Percentiles rank a stretch among this genome's conserved stretches.
Evolutionary conservation across 1,140 invertebrate species (phyloP).

Genomic region (Latrodectus geometricus): DNA sequence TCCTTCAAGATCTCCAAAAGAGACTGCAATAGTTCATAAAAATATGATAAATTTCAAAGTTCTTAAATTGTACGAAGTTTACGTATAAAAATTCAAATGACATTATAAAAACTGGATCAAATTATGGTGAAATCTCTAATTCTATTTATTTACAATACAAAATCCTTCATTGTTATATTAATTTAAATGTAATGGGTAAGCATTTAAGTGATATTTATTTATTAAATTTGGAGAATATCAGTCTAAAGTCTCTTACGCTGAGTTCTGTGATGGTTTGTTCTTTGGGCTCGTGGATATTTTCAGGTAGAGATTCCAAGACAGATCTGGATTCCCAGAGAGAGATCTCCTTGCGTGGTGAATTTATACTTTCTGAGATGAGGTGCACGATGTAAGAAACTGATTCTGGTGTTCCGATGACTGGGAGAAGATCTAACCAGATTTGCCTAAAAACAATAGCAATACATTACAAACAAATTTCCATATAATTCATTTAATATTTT

Average conservation of each 20-base stretch:
- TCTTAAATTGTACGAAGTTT: neutral
- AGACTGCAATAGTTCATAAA: neutral
- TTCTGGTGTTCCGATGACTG: constrained; percentile 34
- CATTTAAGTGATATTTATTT: too few species aligned
- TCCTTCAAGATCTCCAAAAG: neutral
- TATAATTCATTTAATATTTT: neutral
- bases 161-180: neutral
- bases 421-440: constrained; percentile 51
- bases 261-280: neutral
- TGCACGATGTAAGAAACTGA: constrained; percentile 37
- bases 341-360: neutral
- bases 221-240: too few species aligned
- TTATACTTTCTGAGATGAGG: constrained; percentile 32
- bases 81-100: neutral
- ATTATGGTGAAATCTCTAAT: neutral
- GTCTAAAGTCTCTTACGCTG: neutral
- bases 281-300: constrained; percentile 51
- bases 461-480: neutral
- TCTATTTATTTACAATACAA: neutral
- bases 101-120: neutral
- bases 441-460: constrained; percentile 5
- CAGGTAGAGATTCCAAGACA: constrained; percentile 62
- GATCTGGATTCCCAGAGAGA: constrained; percentile 59
- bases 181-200: too few species aligned
- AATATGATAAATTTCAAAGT: neutral